Percentiles rank a stretch among this genome's conserved stretches.
Conservation (phyloP, 1,140 invertebrate species). For the Metaphire vulgaris region DNA sequence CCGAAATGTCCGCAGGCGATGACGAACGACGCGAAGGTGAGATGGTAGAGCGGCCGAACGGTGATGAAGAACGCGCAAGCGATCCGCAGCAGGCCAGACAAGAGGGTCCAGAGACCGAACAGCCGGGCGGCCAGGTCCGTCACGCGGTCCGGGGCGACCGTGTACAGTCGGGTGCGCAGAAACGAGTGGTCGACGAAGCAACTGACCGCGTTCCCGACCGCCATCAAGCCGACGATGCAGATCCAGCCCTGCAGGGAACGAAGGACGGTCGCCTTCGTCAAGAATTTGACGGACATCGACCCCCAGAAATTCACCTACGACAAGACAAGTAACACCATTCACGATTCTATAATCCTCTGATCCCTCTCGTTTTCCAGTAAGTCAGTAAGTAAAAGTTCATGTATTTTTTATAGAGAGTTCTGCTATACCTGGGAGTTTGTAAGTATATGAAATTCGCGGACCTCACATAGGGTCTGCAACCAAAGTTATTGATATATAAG, state of each 20-base stretch:
- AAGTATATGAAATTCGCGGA: too few relatives aligned
- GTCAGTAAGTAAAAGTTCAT: too few relatives aligned
- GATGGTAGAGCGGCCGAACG: constrained; percentile 34
- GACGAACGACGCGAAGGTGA: constrained; percentile 38
- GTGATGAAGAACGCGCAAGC: constrained; percentile 29
- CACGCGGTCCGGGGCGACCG: constrained; percentile 29
- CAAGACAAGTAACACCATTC: too few relatives aligned
- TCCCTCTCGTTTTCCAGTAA: too few relatives aligned
- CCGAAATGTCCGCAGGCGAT: constrained; percentile 36
- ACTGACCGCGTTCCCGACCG: constrained; percentile 40
- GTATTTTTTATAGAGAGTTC: too few relatives aligned
- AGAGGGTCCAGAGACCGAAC: constrained; percentile 40
- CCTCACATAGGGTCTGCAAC: too few relatives aligned
- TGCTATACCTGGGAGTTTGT: too few relatives aligned
- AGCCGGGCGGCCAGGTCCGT: constrained; percentile 35
- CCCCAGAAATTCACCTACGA: too few relatives aligned
- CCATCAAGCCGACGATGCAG: constrained; percentile 38
- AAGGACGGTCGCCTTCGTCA: constrained; percentile 5
- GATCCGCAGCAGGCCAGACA: constrained; percentile 33
- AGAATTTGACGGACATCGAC: too few relatives aligned
- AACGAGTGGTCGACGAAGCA: constrained; percentile 38
- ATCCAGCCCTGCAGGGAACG: constrained; percentile 37
- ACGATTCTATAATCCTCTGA: too few relatives aligned
- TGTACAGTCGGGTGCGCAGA: constrained; percentile 37
- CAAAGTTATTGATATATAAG: too few relatives aligned